These are phyloP conservation scores for Misgurnus anguillicaudatus DNA, from an alignment of 2,113 vertebrate species.

Conservation along the genomic window DNA sequence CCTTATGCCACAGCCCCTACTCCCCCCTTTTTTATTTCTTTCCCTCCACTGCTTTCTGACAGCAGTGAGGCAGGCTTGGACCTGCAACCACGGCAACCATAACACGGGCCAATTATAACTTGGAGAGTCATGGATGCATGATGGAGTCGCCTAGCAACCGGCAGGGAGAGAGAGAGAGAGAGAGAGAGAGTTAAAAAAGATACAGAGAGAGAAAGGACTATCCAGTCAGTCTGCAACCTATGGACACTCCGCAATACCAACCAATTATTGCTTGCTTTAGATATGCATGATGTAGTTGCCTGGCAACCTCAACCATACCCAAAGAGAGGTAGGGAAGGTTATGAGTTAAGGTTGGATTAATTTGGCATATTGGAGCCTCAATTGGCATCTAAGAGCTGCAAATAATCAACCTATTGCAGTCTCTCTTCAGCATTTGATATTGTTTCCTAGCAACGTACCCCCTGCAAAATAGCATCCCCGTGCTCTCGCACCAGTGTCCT, in stretches of 20 bases:
- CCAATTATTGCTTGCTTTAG: conserved; percentile 85
- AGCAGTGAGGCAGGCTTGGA: conserved; percentile 79
- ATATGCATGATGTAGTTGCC: conserved; percentile 90
- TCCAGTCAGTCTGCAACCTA: conserved; percentile 53
- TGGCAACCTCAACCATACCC: conserved; percentile 78
- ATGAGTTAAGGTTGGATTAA: conserved; percentile 25
- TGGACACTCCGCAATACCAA: conserved; percentile 79
- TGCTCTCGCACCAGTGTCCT: conserved; percentile 60
- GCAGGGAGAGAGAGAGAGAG: conserved; percentile 40
- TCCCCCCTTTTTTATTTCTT: conserved; percentile 66
- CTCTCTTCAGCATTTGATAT: conserved; percentile 60
- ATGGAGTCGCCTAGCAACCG: conserved; percentile 92
- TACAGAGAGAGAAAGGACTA: conserved; percentile 34
- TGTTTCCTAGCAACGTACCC: conserved; percentile 69
- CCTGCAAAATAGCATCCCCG: conserved; percentile 46
- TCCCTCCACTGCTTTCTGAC: conserved; percentile 62
- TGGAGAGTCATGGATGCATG: conserved; percentile 72
- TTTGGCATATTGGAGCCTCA: conserved; percentile 31
- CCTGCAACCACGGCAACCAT: conserved; percentile 75
- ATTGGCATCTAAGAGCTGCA: conserved; percentile 50
- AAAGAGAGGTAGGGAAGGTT: conserved; percentile 26
- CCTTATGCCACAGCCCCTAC: conserved; percentile 52
- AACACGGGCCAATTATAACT: conserved; percentile 83
- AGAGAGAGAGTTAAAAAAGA: conserved; percentile 48
- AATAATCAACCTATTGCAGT: conserved; percentile 70